A percentile compares a stretch with the other conserved stretches of the same genome.
Evolutionary conservation across 1,140 invertebrate genomes (phyloP).

Genomic region (Drosophila erecta): DNA sequence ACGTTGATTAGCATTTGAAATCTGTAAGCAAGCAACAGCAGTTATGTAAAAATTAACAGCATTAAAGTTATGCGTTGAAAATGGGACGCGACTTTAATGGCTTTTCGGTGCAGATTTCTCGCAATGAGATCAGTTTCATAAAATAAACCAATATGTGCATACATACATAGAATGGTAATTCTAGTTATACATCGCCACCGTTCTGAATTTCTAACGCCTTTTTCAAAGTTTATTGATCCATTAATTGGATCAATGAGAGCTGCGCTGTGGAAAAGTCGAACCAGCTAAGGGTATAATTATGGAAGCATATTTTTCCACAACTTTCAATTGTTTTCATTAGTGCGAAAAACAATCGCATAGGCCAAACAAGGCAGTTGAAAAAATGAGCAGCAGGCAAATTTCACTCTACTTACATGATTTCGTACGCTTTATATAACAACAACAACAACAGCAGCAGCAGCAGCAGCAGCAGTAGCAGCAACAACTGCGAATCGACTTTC

Average conservation of each 20-base stretch:
- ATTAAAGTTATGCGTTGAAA: slow-evolving; percentile 43
- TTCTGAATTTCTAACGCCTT: not conserved
- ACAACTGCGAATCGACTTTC: slow-evolving; percentile 60
- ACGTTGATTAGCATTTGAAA: slow-evolving; percentile 58
- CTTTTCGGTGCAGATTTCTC: slow-evolving; percentile 5
- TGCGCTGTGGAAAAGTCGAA: slow-evolving; percentile 13
- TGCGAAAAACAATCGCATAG: slow-evolving; percentile 49
- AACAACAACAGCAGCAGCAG: slow-evolving; percentile 8
- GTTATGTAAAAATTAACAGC: slow-evolving; percentile 61
- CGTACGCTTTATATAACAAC: slow-evolving; percentile 75
- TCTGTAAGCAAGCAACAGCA: slow-evolving; percentile 22
- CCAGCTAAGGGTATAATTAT: slow-evolving; percentile 46
- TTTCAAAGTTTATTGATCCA: slow-evolving; percentile 21
- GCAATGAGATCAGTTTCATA: not conserved
- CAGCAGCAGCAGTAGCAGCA: slow-evolving; percentile 2
- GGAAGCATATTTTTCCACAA: slow-evolving; percentile 45
- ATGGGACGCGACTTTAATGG: slow-evolving; percentile 23
- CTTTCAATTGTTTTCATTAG: slow-evolving; percentile 52
- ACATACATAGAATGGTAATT: too few relatives aligned
- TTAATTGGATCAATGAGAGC: slow-evolving; percentile 11
- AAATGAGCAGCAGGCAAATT: slow-evolving; percentile 58
- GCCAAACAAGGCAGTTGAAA: slow-evolving; percentile 35
- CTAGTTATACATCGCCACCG: too few relatives aligned
- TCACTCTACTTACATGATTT: slow-evolving; percentile 82
- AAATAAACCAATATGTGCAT: too few relatives aligned